Conservation (phyloP, 1,140 invertebrate species). For the Pogonomyrmex californicus region DNA sequence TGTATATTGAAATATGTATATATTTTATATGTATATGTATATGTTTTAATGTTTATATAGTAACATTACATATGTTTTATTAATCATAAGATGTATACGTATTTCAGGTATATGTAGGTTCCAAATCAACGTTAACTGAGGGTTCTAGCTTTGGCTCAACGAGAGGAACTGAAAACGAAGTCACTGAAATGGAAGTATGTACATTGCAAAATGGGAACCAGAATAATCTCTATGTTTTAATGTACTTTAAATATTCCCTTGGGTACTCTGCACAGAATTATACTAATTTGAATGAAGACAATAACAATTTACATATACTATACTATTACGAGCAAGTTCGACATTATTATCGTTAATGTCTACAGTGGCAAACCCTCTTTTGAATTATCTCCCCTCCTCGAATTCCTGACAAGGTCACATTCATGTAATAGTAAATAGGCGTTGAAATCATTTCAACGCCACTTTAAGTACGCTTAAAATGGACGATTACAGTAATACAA, state of each 20-base stretch:
- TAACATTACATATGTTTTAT: conserved; percentile 38
- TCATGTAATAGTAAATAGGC: conserved; percentile 82
- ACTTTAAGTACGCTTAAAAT: conserved; percentile 77
- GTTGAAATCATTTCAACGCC: conserved; percentile 81
- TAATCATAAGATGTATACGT: conserved; percentile 59
- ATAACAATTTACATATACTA: conserved; percentile 42
- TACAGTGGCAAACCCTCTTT: conserved; percentile 38
- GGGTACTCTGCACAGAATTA: not conserved
- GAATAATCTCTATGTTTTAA: conserved; percentile 29
- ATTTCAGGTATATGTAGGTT: conserved; percentile 85
- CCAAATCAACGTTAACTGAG: conserved; percentile 83
- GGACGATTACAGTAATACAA: conserved; percentile 77
- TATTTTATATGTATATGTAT: conserved; percentile 16
- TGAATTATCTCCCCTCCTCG: conserved; percentile 77
- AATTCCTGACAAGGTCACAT: conserved; percentile 85
- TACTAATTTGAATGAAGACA: not conserved
- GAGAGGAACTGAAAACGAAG: conserved; percentile 83
- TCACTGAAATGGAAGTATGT: conserved; percentile 84
- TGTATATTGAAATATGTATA: not conserved
- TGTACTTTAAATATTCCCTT: conserved; percentile 15
- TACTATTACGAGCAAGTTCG: conserved; percentile 21
- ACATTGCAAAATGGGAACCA: conserved; percentile 50
- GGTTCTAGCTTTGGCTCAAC: conserved; percentile 82
- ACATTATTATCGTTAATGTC: conserved; percentile 39
- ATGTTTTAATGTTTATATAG: not conserved